Evolutionary conservation across 2,888 invertebrate species (phyloP).

Genomic region (Amorpha juglandis): DNA sequence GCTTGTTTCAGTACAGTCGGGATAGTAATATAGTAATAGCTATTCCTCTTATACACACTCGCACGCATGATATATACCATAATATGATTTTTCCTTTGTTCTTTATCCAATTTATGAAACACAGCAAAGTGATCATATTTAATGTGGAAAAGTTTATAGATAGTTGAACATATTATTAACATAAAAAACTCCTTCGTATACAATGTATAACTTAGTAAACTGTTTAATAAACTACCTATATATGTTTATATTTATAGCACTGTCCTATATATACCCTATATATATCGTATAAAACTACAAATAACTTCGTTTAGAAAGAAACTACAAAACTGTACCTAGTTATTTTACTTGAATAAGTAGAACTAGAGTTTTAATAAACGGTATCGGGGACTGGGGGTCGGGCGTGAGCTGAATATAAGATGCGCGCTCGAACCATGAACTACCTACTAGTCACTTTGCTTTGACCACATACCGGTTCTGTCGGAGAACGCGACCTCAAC

Average conservation of each 20-base stretch:
- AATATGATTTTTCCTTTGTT: no score
- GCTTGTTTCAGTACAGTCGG: constrained; percentile 57
- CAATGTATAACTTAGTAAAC: no score
- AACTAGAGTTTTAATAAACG: constrained; percentile 43
- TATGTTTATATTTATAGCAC: no score
- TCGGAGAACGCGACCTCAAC: constrained; percentile 28
- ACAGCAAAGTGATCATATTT: neutral
- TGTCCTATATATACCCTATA: no score
- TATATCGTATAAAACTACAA: neutral
- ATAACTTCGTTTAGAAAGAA: neutral
- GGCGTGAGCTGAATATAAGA: constrained; percentile 56
- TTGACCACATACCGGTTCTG: constrained; percentile 37
- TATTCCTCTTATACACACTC: neutral
- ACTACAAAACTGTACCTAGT: neutral
- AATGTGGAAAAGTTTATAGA: no score
- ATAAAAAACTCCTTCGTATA: no score
- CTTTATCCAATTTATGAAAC: no score
- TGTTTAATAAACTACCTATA: no score
- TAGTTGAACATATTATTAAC: no score
- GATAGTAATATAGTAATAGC: neutral
- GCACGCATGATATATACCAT: neutral
- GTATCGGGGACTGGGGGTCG: constrained; percentile 47
- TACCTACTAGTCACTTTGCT: constrained; percentile 28
- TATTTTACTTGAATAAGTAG: constrained; percentile 33
- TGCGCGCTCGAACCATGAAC: constrained; percentile 32